Percentiles rank a stretch among this genome's conserved stretches.
Conservation (phyloP, 2,888 invertebrate species). For the Tetranychus truncatus region DNA sequence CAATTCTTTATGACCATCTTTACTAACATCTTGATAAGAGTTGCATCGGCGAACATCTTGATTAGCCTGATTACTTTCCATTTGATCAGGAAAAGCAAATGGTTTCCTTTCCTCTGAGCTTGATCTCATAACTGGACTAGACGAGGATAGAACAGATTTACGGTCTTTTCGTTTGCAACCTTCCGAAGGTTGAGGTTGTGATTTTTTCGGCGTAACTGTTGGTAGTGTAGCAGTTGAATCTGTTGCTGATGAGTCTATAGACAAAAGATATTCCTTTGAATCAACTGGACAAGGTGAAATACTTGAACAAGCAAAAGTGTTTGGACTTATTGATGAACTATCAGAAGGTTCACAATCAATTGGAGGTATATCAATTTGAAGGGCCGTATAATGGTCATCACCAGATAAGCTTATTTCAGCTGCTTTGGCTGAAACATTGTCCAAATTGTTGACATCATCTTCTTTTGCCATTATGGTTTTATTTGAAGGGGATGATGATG, state of each 20-base stretch:
- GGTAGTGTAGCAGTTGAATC: background rate
- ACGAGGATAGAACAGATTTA: background rate
- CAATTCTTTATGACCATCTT: slow-evolving; percentile 8
- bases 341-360: background rate
- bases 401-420: background rate
- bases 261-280: background rate
- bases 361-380: background rate
- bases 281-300: background rate
- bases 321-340: background rate
- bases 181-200: background rate
- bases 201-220: background rate
- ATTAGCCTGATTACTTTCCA: slow-evolving; percentile 10
- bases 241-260: background rate
- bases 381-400: background rate
- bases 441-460: background rate
- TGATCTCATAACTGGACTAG: slow-evolving; percentile 18
- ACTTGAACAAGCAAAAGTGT: background rate
- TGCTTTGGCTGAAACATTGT: background rate
- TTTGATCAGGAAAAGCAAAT: slow-evolving; percentile 12
- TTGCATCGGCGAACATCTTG: slow-evolving; percentile 24
- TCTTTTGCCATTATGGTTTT: background rate
- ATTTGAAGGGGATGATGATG: background rate
- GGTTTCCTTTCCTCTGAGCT: slow-evolving; percentile 25
- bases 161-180: background rate
- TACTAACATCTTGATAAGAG: slow-evolving; percentile 23